Base-by-base conservation (phyloP, 1,140 invertebrate species). In the Sminthurinus signatus region DNA sequence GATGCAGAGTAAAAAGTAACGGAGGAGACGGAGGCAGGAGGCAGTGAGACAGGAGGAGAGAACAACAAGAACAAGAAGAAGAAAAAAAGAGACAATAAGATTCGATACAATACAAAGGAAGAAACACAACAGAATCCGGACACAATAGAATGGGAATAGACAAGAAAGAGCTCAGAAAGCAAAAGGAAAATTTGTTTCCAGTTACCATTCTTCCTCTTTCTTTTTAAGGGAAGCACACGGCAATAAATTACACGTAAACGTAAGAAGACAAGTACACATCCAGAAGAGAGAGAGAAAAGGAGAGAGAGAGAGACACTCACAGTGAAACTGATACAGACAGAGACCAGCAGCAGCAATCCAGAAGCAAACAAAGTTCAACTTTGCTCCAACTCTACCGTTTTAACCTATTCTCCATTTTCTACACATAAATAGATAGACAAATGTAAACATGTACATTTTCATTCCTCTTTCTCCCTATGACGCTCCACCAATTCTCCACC, bases 161-260 rank as follows among this genome's bases (percentile, higher is more conserved):
- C 59, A 67, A 60, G 52, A 63, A 57, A 67, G 60, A 62, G 39
- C 48, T 32, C 17, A 55, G 65, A 56, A 62, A 59, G 63, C 43
- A n/a, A 50, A 12, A 42, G 52, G 36, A 61, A 69, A 69, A 69
- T 69, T 69, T 69, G 62, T 69, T 69, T 69, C 46, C 62, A 69
- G 59, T 65, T 64, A 57, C 63, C 55, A 60, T 65, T 69, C 59
- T 65, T 69, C 64, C 51, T 63, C 48, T n/a, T n/a, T n/a, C n/a
- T n/a, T n/a, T n/a, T n/a, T 54, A 36, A 14, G 56, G 59, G 61
- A 64, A 59, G 60, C 68, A 63, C 63, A 65, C 56, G 64, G 64
- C 44, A 65, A 69, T 69, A 69, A 69, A 69, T 69, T 69, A 69
- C 68, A 69, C 68, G 64, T 65, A 62, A 65, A 62, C 54, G 62